Evolutionary conservation across 2,888 invertebrate genomes (phyloP).

Genomic region (Stenodema calcarata): DNA sequence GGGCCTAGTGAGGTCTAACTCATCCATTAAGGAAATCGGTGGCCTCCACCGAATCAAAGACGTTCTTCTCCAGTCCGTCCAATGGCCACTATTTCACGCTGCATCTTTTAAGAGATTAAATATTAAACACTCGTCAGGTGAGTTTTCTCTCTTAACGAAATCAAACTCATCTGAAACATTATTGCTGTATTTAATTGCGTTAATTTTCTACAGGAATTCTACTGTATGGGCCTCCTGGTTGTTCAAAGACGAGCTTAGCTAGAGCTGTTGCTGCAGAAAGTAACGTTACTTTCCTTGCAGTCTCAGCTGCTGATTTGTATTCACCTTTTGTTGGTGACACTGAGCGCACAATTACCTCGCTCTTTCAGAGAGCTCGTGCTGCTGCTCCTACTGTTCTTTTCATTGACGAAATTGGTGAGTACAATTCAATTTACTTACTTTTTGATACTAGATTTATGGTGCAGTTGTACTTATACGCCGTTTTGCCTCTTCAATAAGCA

Average conservation of each 20-base stretch:
- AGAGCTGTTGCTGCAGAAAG: constrained; percentile 67
- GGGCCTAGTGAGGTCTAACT: constrained; percentile 62
- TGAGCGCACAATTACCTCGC: constrained; percentile 67
- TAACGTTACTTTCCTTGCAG: constrained; percentile 66
- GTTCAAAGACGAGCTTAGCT: constrained; percentile 71
- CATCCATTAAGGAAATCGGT: constrained; percentile 65
- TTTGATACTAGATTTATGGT: neutral
- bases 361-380: constrained; percentile 68
- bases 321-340: constrained; percentile 73
- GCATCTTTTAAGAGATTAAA: constrained; percentile 66
- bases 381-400: constrained; percentile 70
- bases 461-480: no score
- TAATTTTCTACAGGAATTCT: constrained; percentile 67
- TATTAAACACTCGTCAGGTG: constrained; percentile 66
- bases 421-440: neutral
- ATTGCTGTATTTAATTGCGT: no score
- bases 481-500: no score
- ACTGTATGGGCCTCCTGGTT: constrained; percentile 71
- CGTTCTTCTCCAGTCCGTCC: constrained; percentile 65
- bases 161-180: no score
- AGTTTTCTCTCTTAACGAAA: no score
- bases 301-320: constrained; percentile 70
- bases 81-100: constrained; percentile 67
- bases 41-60: constrained; percentile 66
- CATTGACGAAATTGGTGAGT: constrained; percentile 69